A percentile compares a stretch with the other conserved stretches of the same genome.
These are phyloP conservation scores for Genyomyrus donnyi DNA, from an alignment of 2,113 vertebrate genomes.

Conservation along the genomic window DNA sequence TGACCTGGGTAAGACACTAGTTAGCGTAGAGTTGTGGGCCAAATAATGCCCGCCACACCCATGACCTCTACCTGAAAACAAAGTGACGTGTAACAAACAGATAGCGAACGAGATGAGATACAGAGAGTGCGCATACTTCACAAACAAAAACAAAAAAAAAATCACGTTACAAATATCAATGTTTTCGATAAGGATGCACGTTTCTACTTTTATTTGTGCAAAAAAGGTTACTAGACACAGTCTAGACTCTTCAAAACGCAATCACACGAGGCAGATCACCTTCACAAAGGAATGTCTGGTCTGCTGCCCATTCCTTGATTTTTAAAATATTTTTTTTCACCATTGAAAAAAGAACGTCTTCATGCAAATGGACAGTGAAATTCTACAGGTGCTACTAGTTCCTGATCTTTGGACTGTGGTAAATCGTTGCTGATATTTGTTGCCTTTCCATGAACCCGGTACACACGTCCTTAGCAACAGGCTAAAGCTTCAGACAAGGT, in stretches of 20 bases:
- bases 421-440: neutral
- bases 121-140: neutral
- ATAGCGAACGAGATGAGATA: neutral
- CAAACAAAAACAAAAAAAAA: constrained; percentile 5
- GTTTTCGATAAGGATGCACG: neutral
- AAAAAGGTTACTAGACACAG: constrained; percentile 12
- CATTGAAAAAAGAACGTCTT: neutral
- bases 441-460: neutral
- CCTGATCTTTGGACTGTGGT: constrained; percentile 4
- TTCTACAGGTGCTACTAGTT: neutral
- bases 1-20: neutral
- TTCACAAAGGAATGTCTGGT: neutral
- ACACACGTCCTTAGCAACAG: neutral
- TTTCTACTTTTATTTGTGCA: constrained; percentile 13
- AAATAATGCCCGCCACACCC: neutral
- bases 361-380: neutral
- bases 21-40: neutral
- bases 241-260: neutral
- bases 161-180: constrained; percentile 13
- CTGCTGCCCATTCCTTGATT: neutral
- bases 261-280: neutral
- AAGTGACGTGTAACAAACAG: neutral
- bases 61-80: neutral
- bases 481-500: neutral
- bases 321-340: neutral